phyloP scores from a whole-genome alignment of 2,797 vertebrate species.

The Eulemur albifrons region DNA sequence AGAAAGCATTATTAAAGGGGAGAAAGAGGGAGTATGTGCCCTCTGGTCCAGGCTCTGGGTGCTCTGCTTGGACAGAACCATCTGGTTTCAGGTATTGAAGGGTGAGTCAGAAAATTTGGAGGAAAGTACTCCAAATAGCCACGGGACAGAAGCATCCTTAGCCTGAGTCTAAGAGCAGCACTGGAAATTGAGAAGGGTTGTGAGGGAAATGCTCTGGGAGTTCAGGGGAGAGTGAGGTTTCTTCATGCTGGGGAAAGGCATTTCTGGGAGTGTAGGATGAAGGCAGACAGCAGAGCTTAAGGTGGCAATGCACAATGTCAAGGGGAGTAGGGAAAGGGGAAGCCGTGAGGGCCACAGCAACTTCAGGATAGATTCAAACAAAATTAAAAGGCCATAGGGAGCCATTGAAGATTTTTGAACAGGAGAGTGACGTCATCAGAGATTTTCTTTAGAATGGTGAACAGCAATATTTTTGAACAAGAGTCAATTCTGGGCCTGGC shows the following conservation, averaged over 20 bases:
- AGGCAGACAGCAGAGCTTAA: background rate
- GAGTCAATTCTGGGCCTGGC: background rate
- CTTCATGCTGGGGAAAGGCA: background rate
- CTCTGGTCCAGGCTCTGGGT: background rate
- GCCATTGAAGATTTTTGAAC: background rate
- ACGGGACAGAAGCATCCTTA: rapidly evolving
- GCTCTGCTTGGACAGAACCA: background rate
- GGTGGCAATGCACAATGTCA: background rate
- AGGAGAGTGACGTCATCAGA: background rate
- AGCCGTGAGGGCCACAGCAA: background rate
- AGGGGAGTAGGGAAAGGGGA: background rate
- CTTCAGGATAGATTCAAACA: background rate
- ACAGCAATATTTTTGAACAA: background rate
- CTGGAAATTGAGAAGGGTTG: background rate
- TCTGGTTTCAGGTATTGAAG: background rate
- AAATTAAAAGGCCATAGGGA: background rate
- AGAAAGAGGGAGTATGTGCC: background rate
- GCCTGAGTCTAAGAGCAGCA: background rate
- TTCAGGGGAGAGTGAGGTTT: background rate
- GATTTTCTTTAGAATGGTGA: background rate
- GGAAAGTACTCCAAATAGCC: background rate
- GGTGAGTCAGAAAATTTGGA: background rate
- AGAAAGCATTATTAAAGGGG: background rate
- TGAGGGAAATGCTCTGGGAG: background rate
- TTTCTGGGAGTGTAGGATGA: background rate